Evolutionary conservation across 2,113 vertebrate genomes (phyloP), one percentile per base, ranked within the genome.

Genomic region (Gasterosteus aculeatus): DNA sequence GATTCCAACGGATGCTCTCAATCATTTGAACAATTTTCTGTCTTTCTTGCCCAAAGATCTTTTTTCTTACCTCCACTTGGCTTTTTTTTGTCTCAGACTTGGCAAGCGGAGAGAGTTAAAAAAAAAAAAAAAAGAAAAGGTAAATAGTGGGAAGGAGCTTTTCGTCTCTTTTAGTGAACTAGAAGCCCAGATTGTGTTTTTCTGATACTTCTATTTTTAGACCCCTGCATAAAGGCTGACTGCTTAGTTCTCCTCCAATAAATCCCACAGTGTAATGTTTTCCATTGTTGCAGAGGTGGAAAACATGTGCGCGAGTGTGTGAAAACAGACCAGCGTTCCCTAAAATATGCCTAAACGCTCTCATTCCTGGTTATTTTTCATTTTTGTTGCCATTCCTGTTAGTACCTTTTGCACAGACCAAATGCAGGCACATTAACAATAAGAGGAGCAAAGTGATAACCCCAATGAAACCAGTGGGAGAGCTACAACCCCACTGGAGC

Each of bases 201-300:
- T 78, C 71, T 33, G 44, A 51, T 33, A 31, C 66, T 78, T 74
- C 89, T 89, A 85, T 89, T 86, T 88, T 87, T 87, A 89, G 74
- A 79, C 81, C 60, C 7, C 75, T 15, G 65, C 81, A 76, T 80
- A 68, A 2, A 33, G 35, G 54, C 72, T 53, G 66, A 35, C 63
- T 75, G 62, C 72, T 75, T 61, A 10, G 72, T 72, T 59, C 61
- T 74, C 66, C 70, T 74, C 74, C 77, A 85, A 29, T 44, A 77
- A 72, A 72, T 85, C 73, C 1, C 57, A 68, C 69, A 60, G 75
- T 67, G 12, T 59, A 54, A 80, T 56, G 82, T 77, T 81, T 89
- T 85, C 83, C 75, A 74, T 83, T 75, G 72, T 86, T 63, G 53
- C 51, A 62, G 72, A 76, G 56, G 63, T 76, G 83, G 85, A 83